Evolutionary conservation across 2,797 vertebrate genomes (phyloP).

Genomic region (Dendrocincla tyrannina): DNA sequence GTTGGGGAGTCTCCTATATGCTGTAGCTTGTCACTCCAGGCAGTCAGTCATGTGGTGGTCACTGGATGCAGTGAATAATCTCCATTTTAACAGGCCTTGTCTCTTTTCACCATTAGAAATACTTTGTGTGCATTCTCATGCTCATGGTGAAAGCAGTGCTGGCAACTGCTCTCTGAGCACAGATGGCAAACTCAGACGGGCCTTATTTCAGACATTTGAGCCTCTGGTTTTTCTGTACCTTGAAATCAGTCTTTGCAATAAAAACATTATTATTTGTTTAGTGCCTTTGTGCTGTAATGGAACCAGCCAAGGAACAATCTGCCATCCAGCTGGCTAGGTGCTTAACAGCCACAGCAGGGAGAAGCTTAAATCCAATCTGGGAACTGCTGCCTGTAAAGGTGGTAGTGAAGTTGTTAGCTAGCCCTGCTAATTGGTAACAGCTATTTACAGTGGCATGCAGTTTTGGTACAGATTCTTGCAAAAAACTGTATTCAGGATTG

Average conservation of each 20-base stretch:
- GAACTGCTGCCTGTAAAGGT: neutral
- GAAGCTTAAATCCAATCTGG: neutral
- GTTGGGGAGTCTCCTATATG: rapidly evolving
- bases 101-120: neutral
- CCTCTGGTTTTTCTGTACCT: neutral
- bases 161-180: neutral
- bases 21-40: neutral
- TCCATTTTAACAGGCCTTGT: neutral
- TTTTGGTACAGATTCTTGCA: neutral
- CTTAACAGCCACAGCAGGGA: neutral
- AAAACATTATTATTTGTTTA: neutral
- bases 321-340: neutral
- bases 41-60: neutral
- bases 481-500: neutral
- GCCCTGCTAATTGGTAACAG: neutral
- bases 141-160: neutral
- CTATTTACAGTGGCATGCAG: neutral
- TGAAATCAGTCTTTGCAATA: neutral
- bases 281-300: neutral
- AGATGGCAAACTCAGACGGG: neutral
- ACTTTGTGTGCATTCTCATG: rapidly evolving
- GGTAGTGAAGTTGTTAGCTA: neutral
- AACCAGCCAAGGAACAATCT: neutral
- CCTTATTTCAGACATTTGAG: neutral
- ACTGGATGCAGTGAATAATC: neutral